Evolutionary conservation across 1,140 invertebrate genomes (phyloP), one percentile per base, ranked within the genome.

Genomic region (Leucophenga varia): DNA sequence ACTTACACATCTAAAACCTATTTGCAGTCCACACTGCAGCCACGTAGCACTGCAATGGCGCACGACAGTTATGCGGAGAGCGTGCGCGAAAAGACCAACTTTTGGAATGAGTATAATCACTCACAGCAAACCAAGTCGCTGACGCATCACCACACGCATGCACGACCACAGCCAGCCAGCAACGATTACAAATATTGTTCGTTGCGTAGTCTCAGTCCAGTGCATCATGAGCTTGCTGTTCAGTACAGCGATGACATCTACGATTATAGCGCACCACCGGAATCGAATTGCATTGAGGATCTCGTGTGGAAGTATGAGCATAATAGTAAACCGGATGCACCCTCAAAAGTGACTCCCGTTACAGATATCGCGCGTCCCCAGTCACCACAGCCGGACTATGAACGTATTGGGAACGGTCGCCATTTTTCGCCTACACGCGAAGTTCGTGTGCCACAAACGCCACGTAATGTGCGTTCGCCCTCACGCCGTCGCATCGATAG

Each of bases 391-490:
- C 17, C 32, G 3, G 54, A 55, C 22, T 41, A 46, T 36, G 40
- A 28, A 14, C 25, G 9, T 47, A 38, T 13, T n/a, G 32, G 16
- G 18, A 45, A 47, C 37, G 52, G 39, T 19, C 64, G 64, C n/a
- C 55, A 55, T 12, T 72, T 72, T 30, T 73, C 71, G 1, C 71
- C 71, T 7, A 73, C 71, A 0, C 53, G 70, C 1, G 70, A 73
- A 50, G 58, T 73, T 3, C 55, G 70, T 5, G 64, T 73, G n/a
- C 64, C 64, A 1, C 57, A 78, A 2, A 79, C 79, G 2, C 77
- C 82, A 2, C 79, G 83, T 12, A 78, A 82, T 8, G 69, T 82
- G 9, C 78, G 85, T 41, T 87, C 86, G 0, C 84, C 85, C 1
- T 84, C 83, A 1, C 81, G 80, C 54, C 76, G 85, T 16, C 82